Base-by-base conservation (phyloP, 2,888 invertebrate species). In the Drosophila paranaensis region DNA sequence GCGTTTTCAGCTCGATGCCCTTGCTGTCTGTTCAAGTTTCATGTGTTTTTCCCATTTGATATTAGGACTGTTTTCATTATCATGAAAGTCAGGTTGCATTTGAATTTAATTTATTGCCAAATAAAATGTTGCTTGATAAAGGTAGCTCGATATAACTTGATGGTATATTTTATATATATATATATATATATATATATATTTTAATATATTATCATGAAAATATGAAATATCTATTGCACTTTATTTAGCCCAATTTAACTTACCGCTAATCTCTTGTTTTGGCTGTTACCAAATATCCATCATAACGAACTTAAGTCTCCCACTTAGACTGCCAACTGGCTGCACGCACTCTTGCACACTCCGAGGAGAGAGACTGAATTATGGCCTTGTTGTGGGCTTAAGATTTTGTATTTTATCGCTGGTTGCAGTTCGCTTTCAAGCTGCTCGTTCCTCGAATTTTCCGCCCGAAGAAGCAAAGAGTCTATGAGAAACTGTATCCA, bases 271-370 rank as follows among this genome's bases (percentile, higher is more conserved):
- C 27, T 51, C 37, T 27, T 35, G 13, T 48, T 16, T 42, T 20
- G 35, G 25, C 43, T 55, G 33, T 42, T 63, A 48, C 70, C 61
- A 63, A 60, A 60, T 81, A 81, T 81, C 81, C 81, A 76, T 81
- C 58, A 65, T 60, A 64, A 67, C 68, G 67, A 73, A 75, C 61
- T 62, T 56, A 14, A 40, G 11, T 11, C 30, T 33, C 16, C 6
- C 46, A 40, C 14, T 60, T 35, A 48, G 50, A n/a, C 65, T 77
- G 57, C 51, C 20, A 20, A 20, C 20, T 20, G 20, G 2, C 20
- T 20, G 20, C 20, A 20, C 20, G 20, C 20, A 20, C 20, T 20
- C 67, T 61, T 45, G 13, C 39, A 50, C 42, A 62, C 25, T 16
- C 16, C 25, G 60, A 51, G 20, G 37, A 56, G 16, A 42, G 35